Evolutionary conservation across 2,113 vertebrate genomes (phyloP).

Genomic region (Chinchilla lanigera): DNA sequence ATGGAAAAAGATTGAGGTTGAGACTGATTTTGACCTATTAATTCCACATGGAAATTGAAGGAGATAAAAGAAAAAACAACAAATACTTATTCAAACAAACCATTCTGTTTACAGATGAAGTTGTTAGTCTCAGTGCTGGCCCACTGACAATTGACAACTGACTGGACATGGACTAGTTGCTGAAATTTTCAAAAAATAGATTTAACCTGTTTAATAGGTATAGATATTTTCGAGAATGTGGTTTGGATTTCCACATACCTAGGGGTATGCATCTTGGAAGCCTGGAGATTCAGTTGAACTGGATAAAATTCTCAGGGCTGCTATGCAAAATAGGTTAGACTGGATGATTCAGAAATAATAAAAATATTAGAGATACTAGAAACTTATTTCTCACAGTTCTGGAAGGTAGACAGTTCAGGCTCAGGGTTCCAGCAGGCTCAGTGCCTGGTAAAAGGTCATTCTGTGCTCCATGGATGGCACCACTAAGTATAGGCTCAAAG

Average conservation of each 20-base stretch:
- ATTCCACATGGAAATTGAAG: not conserved
- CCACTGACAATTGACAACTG: not conserved
- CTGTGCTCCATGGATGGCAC: not conserved
- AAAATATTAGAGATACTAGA: not conserved
- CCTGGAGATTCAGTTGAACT: not conserved
- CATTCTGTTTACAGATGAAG: not conserved
- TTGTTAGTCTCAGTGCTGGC: not conserved
- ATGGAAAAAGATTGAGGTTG: not conserved
- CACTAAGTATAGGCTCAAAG: not conserved
- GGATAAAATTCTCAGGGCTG: not conserved
- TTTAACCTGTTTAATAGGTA: not conserved
- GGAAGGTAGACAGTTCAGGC: not conserved
- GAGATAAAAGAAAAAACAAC: not conserved
- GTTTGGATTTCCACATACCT: not conserved
- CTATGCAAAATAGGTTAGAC: not conserved
- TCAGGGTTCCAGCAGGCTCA: not conserved
- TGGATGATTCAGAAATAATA: not conserved
- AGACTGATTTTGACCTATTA: not conserved
- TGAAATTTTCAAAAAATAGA: not conserved
- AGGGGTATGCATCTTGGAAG: not conserved
- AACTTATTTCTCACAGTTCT: not conserved
- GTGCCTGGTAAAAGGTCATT: not conserved
- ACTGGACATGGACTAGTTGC: not conserved
- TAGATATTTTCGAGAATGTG: not conserved
- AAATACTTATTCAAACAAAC: not conserved